A percentile compares a stretch with the other conserved stretches of the same genome.
These are phyloP conservation scores for Peromyscus californicus DNA, from an alignment of 2,113 vertebrate genomes.

Conservation along the genomic window DNA sequence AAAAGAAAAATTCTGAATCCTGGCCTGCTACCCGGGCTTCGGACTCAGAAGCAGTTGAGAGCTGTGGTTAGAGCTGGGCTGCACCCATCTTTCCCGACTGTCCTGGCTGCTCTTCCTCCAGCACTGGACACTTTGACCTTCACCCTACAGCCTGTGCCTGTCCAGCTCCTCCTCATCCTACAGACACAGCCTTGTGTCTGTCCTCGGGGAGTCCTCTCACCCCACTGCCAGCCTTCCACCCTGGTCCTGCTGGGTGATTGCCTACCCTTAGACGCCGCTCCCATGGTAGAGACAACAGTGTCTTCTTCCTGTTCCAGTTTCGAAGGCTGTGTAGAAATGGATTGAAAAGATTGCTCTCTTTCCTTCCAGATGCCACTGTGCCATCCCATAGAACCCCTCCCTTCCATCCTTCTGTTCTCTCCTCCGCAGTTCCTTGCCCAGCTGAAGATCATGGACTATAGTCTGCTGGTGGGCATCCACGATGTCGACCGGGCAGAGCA, in stretches of 20 bases:
- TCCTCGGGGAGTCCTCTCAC: neutral
- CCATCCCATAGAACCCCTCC: neutral
- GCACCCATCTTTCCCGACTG: rapidly evolving
- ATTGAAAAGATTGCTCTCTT: neutral
- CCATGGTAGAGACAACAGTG: neutral
- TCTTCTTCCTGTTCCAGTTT: neutral
- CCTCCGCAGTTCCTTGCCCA: conserved; percentile 93
- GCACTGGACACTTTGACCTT: neutral
- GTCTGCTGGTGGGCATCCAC: conserved; percentile 96
- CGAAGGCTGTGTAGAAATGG: neutral
- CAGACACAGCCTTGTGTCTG: neutral
- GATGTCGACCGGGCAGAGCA: conserved; percentile 97
- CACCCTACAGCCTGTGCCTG: neutral
- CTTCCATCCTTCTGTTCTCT: neutral
- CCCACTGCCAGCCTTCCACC: rapidly evolving
- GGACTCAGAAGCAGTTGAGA: neutral
- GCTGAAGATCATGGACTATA: conserved; percentile 99
- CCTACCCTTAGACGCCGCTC: neutral
- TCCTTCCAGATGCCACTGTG: neutral
- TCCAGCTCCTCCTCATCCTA: neutral
- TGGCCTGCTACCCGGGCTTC: too few species aligned
- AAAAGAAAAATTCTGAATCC: neutral
- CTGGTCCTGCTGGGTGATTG: neutral
- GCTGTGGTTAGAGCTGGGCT: rapidly evolving
- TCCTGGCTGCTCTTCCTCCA: neutral